Conservation (phyloP, 2,113 vertebrate genomes). For the Rynchops niger region DNA sequence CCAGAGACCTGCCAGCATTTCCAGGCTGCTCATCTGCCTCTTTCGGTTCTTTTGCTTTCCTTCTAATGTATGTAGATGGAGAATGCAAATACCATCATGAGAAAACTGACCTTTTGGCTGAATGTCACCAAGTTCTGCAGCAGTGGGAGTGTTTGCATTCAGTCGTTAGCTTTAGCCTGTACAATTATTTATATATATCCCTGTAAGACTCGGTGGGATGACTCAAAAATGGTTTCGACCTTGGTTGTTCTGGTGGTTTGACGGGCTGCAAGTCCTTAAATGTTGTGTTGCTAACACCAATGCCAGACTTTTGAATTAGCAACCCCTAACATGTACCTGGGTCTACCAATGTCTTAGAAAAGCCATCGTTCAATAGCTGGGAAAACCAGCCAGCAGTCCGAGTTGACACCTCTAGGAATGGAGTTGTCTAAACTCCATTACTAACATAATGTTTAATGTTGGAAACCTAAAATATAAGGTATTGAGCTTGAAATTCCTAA, state of each 20-base stretch:
- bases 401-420: background rate
- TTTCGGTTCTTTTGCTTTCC: background rate
- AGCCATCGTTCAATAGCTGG: accelerated
- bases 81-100: slow-evolving; percentile 60
- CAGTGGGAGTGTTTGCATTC: slow-evolving; percentile 54
- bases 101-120: slow-evolving; percentile 62
- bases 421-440: background rate
- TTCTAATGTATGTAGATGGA: slow-evolving; percentile 7
- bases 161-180: slow-evolving; percentile 7
- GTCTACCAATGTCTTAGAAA: background rate
- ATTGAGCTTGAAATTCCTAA: background rate
- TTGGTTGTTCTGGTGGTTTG: background rate
- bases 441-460: background rate
- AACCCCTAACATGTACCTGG: background rate
- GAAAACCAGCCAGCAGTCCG: background rate
- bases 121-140: slow-evolving; percentile 58
- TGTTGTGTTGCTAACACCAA: background rate
- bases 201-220: background rate
- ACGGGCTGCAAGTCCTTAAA: background rate
- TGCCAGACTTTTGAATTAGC: background rate
- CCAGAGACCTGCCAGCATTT: background rate
- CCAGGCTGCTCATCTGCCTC: background rate
- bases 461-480: background rate
- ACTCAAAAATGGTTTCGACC: background rate
- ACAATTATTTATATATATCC: slow-evolving; percentile 13